phyloP scores from a whole-genome alignment of 92 coral and sea anemone genomes.

The Zoanthus solanderi region DNA sequence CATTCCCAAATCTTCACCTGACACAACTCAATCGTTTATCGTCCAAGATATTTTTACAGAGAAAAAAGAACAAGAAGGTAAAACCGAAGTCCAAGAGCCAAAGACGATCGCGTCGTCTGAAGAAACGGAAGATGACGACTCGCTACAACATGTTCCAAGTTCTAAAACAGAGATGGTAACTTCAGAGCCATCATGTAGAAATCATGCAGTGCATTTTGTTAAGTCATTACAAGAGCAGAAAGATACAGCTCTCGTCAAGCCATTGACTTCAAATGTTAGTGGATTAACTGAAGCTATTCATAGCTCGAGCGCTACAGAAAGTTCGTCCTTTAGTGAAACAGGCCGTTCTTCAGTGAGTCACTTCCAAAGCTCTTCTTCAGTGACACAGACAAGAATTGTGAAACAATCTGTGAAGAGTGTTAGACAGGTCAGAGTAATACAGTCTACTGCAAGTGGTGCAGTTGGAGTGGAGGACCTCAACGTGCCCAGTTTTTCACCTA shows the following conservation, averaged over 20 bases:
- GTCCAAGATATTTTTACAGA: neutral
- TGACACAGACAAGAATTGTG: slow-evolving; percentile 31
- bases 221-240: neutral
- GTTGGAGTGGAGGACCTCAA: slow-evolving; percentile 27
- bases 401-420: neutral
- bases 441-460: neutral
- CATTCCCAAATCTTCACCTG: neutral
- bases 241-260: neutral
- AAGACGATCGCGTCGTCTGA: neutral
- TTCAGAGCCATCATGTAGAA: neutral
- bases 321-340: slow-evolving; percentile 4
- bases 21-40: neutral
- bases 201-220: neutral
- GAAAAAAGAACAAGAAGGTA: neutral
- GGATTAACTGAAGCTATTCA: neutral
- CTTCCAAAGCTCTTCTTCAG: slow-evolving; percentile 5
- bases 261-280: neutral
- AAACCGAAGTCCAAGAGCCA: neutral
- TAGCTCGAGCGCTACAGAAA: neutral
- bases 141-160: neutral
- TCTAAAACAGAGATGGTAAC: neutral
- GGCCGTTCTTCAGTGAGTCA: slow-evolving; percentile 2
- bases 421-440: neutral
- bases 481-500: neutral
- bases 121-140: neutral